Conservation (phyloP, 2,888 invertebrate species). For the Rhamnusium bicolor region DNA sequence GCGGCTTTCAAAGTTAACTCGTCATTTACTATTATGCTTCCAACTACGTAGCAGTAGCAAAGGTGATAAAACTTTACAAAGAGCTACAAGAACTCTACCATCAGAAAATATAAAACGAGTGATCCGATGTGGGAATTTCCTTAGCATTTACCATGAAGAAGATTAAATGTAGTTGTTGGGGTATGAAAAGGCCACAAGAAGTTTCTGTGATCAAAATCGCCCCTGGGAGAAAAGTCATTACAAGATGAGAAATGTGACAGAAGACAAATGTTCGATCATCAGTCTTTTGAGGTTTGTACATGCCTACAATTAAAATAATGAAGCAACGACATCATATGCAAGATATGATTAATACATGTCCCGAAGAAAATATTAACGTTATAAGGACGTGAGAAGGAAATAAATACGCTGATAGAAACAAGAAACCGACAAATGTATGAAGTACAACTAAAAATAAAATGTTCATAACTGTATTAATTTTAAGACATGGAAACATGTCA, state of each 20-base stretch:
- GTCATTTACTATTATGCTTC: background rate
- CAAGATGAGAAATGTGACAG: conserved; percentile 54
- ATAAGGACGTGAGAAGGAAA: conserved; percentile 56
- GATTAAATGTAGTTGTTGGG: background rate
- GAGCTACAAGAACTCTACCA: background rate
- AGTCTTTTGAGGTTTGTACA: conserved; percentile 59
- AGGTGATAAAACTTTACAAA: background rate
- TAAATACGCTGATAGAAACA: conserved; percentile 46
- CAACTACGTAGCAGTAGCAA: background rate
- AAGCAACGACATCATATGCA: conserved; percentile 56
- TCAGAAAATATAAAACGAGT: background rate
- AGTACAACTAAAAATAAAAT: conserved; percentile 26
- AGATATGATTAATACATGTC: conserved; percentile 27
- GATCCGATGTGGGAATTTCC: background rate
- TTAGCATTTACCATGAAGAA: background rate
- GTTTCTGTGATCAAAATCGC: conserved; percentile 12
- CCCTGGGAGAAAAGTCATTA: conserved; percentile 45
- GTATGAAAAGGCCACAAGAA: background rate
- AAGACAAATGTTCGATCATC: conserved; percentile 60
- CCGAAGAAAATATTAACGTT: conserved; percentile 49
- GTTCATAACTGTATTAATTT: conserved; percentile 23
- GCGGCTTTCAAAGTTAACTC: too few relatives aligned
- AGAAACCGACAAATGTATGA: conserved; percentile 35
- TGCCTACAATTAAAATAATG: conserved; percentile 63
- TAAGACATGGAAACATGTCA: conserved; percentile 27